These are phyloP conservation scores for Tribolium freemani DNA, from an alignment of 2,888 invertebrate genomes.

Conservation along the genomic window DNA sequence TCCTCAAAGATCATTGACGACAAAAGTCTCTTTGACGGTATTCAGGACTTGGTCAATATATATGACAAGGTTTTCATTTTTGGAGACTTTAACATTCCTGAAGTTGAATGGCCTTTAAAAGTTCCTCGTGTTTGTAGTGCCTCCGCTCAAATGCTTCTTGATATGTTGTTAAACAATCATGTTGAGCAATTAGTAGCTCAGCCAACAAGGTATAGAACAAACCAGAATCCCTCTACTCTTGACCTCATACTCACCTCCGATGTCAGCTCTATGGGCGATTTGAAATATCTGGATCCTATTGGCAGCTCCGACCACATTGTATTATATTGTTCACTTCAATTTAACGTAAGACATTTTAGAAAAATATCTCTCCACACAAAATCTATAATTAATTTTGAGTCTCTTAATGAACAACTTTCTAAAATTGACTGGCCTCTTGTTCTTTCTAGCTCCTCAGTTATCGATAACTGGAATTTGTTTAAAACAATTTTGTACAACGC, in stretches of 20 bases:
- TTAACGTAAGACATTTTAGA: too few species aligned
- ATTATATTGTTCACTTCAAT: too few species aligned
- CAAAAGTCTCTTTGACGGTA: not conserved
- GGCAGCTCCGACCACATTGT: not conserved
- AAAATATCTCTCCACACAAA: too few species aligned
- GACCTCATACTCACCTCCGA: not conserved
- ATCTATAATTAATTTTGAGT: too few species aligned
- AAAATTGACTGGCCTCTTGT: not conserved
- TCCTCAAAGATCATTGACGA: not conserved
- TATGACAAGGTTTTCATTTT: not conserved
- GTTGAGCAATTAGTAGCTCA: not conserved
- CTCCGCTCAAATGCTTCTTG: not conserved
- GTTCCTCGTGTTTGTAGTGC: not conserved
- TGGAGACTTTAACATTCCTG: not conserved
- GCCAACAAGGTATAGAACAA: not conserved
- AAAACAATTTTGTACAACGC: not conserved
- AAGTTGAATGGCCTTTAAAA: not conserved
- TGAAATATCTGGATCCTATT: not conserved
- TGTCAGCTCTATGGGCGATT: not conserved
- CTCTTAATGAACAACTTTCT: too few species aligned
- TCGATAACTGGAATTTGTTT: not conserved
- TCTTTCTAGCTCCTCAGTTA: not conserved
- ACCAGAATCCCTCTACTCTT: not conserved
- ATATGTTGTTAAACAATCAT: not conserved
- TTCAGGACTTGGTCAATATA: not conserved